Evolutionary conservation across 92 coral and sea anemone species (phyloP), one percentile per base, ranked within the genome.

Genomic region (Heteractis magnifica): DNA sequence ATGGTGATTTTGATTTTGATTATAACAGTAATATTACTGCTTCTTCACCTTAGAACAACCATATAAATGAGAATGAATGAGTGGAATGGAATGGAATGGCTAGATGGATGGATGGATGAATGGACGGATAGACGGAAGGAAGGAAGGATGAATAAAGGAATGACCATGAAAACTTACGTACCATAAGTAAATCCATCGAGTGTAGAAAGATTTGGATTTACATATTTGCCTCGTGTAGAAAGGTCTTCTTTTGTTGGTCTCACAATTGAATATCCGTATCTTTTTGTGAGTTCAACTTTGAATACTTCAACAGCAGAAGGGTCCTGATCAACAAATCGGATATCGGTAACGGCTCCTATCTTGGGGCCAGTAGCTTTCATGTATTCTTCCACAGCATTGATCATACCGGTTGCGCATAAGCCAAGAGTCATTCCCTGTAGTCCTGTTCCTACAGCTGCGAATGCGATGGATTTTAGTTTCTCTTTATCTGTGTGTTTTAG

Each of bases 371-470:
- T 19, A 51, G 23, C 51, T 26, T 0, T 1, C 86, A 83, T 75
- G 81, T 89, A 92, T 26, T 87, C 81, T 19, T 85, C 86, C 7
- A 91, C 91, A 21, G 90, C 97, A 64, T 84, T 88, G 16, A 95
- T 81, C 93, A 93, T 90, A 21, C 93, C 90, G 18, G 77, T 77
- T 8, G 98, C 95, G 18, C 98, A 87, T 8, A 86, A 65, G 7
- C 82, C 77, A 52, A 88, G 71, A 0, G 97, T 91, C 73, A 88
- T 79, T 34, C 90, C 86, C 56, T 41, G 83, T 8, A 79, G 16
- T 11, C 94, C 94, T n/a, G 97, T 77, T 73, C 97, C 92, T 3
- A 95, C 90, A 0, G 97, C 98, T 75, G 98, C 97, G 8, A 95
- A 62, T 16, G 98, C 94, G 41, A 95, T 86, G 16, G 97, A 89